Conservation (phyloP, 1,140 invertebrate genomes). For the Drosophila guanche region DNA sequence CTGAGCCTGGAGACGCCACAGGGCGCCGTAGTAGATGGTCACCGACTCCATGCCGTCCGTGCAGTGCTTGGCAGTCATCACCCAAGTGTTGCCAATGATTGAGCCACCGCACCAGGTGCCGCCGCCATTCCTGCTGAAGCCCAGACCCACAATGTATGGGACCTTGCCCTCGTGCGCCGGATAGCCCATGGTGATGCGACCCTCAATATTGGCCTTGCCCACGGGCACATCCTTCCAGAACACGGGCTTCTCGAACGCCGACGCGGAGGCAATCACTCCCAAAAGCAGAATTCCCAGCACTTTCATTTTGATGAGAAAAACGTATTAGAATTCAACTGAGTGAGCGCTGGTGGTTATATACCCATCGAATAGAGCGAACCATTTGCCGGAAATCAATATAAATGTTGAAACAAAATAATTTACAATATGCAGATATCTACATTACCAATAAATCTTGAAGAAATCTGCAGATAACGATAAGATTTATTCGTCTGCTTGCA, state of each 20-base stretch:
- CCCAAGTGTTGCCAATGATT: slow-evolving; percentile 84
- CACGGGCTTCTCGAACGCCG: slow-evolving; percentile 25
- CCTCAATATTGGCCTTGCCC: slow-evolving; percentile 32
- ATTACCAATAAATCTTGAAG: slow-evolving; percentile 1
- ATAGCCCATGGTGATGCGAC: slow-evolving; percentile 69
- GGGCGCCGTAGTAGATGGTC: slow-evolving; percentile 60
- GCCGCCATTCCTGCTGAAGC: slow-evolving; percentile 59
- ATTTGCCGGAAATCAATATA: slow-evolving; percentile 11
- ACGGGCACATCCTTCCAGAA: slow-evolving; percentile 14
- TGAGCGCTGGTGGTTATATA: slow-evolving; percentile 13
- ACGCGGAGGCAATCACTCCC: slow-evolving; percentile 17
- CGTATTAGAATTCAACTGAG: neutral
- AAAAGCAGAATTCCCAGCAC: slow-evolving; percentile 5
- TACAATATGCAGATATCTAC: slow-evolving; percentile 14
- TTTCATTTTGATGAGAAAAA: slow-evolving; percentile 10
- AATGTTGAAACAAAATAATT: neutral
- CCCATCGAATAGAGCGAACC: too few relatives aligned
- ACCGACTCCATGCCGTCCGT: slow-evolving; percentile 33
- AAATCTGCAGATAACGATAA: slow-evolving; percentile 11
- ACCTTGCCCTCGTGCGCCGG: slow-evolving; percentile 80
- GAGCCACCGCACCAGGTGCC: slow-evolving; percentile 86
- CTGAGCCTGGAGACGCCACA: slow-evolving; percentile 41
- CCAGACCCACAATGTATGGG: slow-evolving; percentile 84
- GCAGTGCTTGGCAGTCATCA: slow-evolving; percentile 87
- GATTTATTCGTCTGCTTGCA: slow-evolving; percentile 4